phyloP scores from a whole-genome alignment of 2,888 invertebrate genomes.

The Chironomus tentans region DNA sequence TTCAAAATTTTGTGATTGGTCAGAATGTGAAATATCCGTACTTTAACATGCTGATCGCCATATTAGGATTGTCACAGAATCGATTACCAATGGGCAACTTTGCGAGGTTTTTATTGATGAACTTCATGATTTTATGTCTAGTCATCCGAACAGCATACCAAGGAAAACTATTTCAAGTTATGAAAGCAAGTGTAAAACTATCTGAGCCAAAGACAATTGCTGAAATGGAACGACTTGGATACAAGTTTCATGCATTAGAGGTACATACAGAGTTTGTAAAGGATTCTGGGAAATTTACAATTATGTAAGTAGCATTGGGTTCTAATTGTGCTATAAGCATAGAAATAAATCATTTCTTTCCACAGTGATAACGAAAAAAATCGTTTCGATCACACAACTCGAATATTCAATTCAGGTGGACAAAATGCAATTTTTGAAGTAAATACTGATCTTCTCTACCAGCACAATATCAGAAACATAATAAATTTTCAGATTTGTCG shows the following conservation, averaged over 20 bases:
- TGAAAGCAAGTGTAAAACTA: neutral
- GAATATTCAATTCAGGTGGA: no score
- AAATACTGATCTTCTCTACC: no score
- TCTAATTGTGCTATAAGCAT: no score
- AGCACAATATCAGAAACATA: no score
- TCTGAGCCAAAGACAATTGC: neutral
- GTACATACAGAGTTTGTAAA: no score
- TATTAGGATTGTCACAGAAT: neutral
- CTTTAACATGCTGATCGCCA: neutral
- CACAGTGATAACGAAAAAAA: no score
- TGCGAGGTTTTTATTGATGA: neutral
- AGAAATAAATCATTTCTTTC: no score
- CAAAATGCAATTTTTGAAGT: no score
- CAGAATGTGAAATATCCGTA: neutral
- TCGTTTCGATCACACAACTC: no score
- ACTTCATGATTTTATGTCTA: neutral
- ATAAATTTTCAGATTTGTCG: neutral
- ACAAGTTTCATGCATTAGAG: no score
- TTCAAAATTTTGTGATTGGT: slow-evolving; percentile 5
- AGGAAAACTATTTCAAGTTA: neutral
- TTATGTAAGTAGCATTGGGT: no score
- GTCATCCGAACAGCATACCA: neutral
- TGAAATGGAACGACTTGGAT: neutral
- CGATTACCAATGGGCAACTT: neutral
- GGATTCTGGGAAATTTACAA: no score